Base-by-base conservation (phyloP, 2,113 vertebrate species). In the Psittacula cyanocephala region DNA sequence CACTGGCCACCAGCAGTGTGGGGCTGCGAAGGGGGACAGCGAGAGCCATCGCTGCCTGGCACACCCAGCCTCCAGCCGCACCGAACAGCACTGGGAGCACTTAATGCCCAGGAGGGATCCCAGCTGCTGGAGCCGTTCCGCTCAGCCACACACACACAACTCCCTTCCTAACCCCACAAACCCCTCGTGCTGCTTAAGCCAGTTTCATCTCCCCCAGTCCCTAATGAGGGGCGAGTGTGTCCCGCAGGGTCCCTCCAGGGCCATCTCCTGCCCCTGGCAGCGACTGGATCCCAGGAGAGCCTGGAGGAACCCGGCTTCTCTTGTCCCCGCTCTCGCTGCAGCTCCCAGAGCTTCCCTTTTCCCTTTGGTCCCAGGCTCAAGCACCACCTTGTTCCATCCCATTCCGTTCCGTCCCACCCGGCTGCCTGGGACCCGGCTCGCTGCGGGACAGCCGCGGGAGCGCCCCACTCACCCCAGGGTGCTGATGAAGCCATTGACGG, bases 401-500 rank as follows among this genome's bases (percentile, higher is more conserved):
- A 2, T 7, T 35, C 72, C 55, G 13, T 31, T 37, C 75, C 74
- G 57, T 57, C 41, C 68, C 3, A 5, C 5, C 20, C n/a, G 9
- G n/a, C 47, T 16, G 14, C 6, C 24, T 22, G 1, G 39, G 31
- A 10, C 47, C 1, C 31, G 65, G 19, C 24, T 25, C 25, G 1
- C 33, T 11, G 35, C 0, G 0, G 31, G 37, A 7, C 62, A n/a
- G 13, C 2, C 14, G 4, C 18, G 17, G 68, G 23, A 72, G 29
- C 17, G 2, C n/a, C 71, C 15, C 67, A 95, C 99, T 97, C 98
- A 99, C 99, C 99, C 99, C 96, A 99, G 81, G 46, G 99, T 99
- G 97, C 99, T 99, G 98, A 99, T 99, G 98, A 99, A 99, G 49
- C 99, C 99, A 41, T 98, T 99, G 97, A 99, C 99, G 22, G 99